A percentile compares a stretch with the other conserved stretches of the same genome.
phyloP scores from a whole-genome alignment of 2,888 invertebrate species.

The Rhaphigaster nebulosa region DNA sequence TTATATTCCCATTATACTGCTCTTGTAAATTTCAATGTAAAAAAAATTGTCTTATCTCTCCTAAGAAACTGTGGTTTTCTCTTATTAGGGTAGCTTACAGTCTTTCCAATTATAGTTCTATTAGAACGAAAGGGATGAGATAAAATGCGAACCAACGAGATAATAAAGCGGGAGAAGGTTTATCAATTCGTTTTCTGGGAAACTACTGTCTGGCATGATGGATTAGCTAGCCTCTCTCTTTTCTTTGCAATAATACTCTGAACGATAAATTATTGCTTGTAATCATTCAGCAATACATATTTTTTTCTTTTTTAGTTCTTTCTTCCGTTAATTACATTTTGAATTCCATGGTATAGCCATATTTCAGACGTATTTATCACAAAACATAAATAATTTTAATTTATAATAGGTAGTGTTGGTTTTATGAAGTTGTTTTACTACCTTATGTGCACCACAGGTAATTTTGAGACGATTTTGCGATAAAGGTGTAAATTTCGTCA shows the following conservation, averaged over 20 bases:
- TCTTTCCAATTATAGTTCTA: neutral
- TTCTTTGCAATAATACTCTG: neutral
- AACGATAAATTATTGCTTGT: conserved; percentile 12
- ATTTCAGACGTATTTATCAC: no score
- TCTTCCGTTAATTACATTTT: neutral
- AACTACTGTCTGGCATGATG: neutral
- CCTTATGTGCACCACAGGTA: no score
- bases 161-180: neutral
- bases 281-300: neutral
- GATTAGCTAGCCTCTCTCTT: neutral
- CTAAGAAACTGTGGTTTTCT: neutral
- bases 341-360: neutral
- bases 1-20: fast-evolving
- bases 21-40: neutral
- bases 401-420: no score
- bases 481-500: no score
- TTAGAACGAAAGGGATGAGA: neutral
- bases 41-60: neutral
- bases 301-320: neutral
- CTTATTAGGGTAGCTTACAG: neutral
- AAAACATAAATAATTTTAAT: no score
- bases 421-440: no score
- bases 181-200: conserved; percentile 14
- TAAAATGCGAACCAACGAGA: neutral
- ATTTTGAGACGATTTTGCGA: no score